Percentiles rank a stretch among this genome's conserved stretches.
Conservation (phyloP, 2,888 invertebrate genomes). For the Acanthosepion lycidas region DNA sequence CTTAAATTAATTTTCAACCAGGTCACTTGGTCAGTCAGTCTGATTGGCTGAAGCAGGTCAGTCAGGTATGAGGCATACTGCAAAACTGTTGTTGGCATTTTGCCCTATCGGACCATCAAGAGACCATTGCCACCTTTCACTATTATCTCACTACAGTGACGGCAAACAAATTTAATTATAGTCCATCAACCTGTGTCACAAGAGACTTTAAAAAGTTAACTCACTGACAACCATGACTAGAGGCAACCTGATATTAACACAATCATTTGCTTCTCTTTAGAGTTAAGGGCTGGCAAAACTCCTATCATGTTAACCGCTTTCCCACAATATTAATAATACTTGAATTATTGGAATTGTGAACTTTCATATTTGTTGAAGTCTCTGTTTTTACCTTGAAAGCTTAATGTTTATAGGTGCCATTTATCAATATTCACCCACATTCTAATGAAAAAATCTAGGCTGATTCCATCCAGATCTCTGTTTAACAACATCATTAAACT, state of each 20-base stretch:
- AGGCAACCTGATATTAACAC: background rate
- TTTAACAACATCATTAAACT: no score
- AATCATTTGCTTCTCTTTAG: background rate
- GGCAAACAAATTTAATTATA: background rate
- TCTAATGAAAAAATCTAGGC: no score
- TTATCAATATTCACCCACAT: background rate
- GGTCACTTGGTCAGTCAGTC: background rate
- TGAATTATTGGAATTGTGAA: background rate
- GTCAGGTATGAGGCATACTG: background rate
- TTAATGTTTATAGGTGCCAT: background rate
- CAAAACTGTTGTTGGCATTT: background rate
- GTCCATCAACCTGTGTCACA: background rate
- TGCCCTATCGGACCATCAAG: background rate
- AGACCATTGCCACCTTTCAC: background rate
- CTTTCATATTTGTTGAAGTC: background rate
- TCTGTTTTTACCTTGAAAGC: background rate
- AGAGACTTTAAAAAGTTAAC: slow-evolving; percentile 20
- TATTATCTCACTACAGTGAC: background rate
- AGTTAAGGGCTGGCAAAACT: background rate
- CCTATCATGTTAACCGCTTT: background rate
- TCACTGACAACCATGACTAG: background rate
- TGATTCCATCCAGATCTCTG: no score
- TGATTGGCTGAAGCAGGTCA: background rate
- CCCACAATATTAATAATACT: background rate
- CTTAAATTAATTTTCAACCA: background rate